Conservation (phyloP, 35 echinoderm and acorn worm species). For the Strongylocentrotus purpuratus region DNA sequence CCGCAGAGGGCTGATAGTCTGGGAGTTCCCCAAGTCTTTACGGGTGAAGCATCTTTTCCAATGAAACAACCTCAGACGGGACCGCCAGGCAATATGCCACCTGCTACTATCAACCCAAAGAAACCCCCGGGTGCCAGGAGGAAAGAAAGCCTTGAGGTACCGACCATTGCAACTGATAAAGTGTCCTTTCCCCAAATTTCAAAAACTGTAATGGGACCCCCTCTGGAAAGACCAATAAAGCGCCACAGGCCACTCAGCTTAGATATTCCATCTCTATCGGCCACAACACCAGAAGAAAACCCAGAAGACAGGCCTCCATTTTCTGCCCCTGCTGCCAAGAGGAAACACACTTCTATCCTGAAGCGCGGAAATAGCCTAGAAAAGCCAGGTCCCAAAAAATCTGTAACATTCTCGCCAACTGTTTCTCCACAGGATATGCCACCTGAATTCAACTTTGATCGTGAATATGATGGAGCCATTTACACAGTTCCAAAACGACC, state of each 20-base stretch:
- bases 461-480: conserved; percentile 31
- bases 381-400: conserved; percentile 77
- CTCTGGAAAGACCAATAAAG: conserved; percentile 32
- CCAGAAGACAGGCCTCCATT: conserved; percentile 55
- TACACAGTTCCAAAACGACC: conserved; percentile 58
- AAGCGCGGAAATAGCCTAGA: conserved; percentile 76
- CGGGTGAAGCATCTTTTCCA: conserved; percentile 76
- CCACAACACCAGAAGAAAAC: conserved; percentile 27
- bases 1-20: conserved; percentile 66
- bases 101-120: neutral
- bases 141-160: conserved; percentile 76
- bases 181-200: conserved; percentile 66
- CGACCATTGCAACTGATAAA: conserved; percentile 58
- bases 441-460: conserved; percentile 26
- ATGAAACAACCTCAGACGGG: conserved; percentile 36
- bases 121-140: conserved; percentile 43
- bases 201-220: conserved; percentile 20
- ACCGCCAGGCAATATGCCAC: neutral
- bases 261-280: conserved; percentile 71
- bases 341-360: conserved; percentile 84
- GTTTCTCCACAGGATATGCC: conserved; percentile 59
- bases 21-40: conserved; percentile 72
- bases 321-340: conserved; percentile 51
- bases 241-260: conserved; percentile 73
- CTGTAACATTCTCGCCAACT: conserved; percentile 88